Evolutionary conservation across 2,113 vertebrate genomes (phyloP).

Genomic region (Chrysemys picta): DNA sequence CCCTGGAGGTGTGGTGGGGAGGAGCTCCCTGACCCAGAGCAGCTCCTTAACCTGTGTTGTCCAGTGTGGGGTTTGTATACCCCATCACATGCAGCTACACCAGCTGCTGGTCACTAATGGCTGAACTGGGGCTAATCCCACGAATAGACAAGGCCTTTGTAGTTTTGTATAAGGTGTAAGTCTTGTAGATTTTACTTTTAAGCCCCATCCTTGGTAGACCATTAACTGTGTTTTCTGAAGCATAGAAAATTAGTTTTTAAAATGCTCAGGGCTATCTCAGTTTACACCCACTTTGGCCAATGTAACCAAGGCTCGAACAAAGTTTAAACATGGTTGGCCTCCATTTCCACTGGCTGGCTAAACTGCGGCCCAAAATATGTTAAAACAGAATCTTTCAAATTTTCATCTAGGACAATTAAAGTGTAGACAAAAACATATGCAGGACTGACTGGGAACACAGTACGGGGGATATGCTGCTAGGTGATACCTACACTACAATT

Average conservation of each 20-base stretch:
- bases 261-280: rapidly evolving
- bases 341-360: neutral
- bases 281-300: neutral
- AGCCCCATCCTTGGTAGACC: neutral
- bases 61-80: neutral
- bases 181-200: neutral
- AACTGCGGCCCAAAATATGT: neutral
- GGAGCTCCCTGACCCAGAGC: neutral
- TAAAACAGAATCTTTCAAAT: neutral
- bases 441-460: neutral
- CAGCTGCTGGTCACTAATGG: neutral
- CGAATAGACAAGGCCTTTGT: neutral
- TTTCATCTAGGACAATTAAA: neutral
- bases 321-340: neutral
- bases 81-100: neutral
- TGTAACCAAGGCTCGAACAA: rapidly evolving
- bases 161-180: neutral
- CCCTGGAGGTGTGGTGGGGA: too few relatives aligned
- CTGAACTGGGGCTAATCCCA: neutral
- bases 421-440: neutral
- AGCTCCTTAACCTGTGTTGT: neutral
- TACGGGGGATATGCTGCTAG: neutral
- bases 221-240: neutral
- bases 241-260: neutral
- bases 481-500: neutral